Percentiles rank a stretch among this genome's conserved stretches.
These are phyloP conservation scores for Chiroxiphia lanceolata DNA, from an alignment of 2,797 vertebrate species.

Conservation along the genomic window DNA sequence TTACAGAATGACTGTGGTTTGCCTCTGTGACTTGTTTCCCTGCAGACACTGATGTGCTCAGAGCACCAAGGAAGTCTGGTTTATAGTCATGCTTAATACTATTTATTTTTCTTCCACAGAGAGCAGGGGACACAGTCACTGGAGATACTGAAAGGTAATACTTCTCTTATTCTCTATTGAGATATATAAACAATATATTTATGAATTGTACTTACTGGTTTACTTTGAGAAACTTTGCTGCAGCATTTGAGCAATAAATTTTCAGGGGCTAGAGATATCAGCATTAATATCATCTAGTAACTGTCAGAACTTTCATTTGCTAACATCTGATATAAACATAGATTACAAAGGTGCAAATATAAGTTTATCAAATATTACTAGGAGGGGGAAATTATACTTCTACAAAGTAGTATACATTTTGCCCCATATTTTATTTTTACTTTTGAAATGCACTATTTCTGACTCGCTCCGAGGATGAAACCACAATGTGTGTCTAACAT, in stretches of 20 bases:
- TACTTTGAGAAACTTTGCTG: background rate
- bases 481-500: too few species aligned
- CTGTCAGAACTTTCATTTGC: background rate
- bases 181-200: background rate
- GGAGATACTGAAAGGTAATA: slow-evolving; percentile 80
- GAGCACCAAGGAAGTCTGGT: background rate
- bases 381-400: background rate
- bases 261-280: background rate
- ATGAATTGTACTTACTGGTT: background rate
- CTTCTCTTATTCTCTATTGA: background rate
- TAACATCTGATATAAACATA: background rate
- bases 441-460: background rate
- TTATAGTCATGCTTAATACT: slow-evolving; percentile 13
- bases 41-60: background rate
- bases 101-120: slow-evolving; percentile 69
- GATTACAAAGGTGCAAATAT: background rate
- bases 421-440: background rate
- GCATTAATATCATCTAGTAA: background rate
- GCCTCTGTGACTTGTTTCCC: background rate
- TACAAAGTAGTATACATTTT: background rate
- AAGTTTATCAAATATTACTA: background rate
- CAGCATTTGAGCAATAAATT: background rate
- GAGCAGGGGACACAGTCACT: slow-evolving; percentile 75
- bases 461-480: background rate
- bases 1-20: slow-evolving; percentile 13